phyloP scores from a whole-genome alignment of 2,113 vertebrate species.

The Tetrax tetrax region DNA sequence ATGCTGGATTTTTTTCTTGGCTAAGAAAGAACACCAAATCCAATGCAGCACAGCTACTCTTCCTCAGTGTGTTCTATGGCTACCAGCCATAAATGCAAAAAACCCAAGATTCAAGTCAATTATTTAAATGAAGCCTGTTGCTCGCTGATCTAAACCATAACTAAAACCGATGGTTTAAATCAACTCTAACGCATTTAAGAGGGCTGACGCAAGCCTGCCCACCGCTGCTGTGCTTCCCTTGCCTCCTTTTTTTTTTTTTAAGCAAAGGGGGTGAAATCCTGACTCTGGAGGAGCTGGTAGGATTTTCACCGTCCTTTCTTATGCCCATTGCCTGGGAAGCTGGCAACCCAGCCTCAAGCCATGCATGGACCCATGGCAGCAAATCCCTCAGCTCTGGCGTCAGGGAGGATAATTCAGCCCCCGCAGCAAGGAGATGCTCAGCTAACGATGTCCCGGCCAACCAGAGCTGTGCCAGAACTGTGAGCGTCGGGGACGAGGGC shows the following conservation, averaged over 20 bases:
- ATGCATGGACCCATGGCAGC: not conserved
- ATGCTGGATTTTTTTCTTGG: not conserved
- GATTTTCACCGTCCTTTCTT: not conserved
- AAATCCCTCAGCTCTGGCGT: not conserved
- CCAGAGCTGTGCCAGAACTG: not conserved
- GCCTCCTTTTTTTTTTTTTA: not conserved
- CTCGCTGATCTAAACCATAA: not conserved
- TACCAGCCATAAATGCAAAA: not conserved
- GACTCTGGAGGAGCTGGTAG: not conserved
- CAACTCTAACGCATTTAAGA: not conserved
- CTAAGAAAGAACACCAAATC: not conserved
- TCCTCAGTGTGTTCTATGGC: not conserved
- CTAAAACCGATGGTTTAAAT: not conserved
- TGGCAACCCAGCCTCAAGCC: not conserved
- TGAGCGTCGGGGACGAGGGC: fast-evolving
- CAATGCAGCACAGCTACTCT: not conserved
- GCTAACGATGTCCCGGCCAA: not conserved
- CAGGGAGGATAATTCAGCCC: not conserved
- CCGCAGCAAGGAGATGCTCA: not conserved
- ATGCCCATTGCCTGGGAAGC: not conserved
- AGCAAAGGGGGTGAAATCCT: not conserved
- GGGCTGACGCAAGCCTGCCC: not conserved
- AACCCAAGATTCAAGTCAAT: not conserved
- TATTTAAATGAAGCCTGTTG: not conserved
- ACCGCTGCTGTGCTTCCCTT: not conserved